Evolutionary conservation across 2,797 vertebrate species (phyloP).

Genomic region (Alectoris magna): DNA sequence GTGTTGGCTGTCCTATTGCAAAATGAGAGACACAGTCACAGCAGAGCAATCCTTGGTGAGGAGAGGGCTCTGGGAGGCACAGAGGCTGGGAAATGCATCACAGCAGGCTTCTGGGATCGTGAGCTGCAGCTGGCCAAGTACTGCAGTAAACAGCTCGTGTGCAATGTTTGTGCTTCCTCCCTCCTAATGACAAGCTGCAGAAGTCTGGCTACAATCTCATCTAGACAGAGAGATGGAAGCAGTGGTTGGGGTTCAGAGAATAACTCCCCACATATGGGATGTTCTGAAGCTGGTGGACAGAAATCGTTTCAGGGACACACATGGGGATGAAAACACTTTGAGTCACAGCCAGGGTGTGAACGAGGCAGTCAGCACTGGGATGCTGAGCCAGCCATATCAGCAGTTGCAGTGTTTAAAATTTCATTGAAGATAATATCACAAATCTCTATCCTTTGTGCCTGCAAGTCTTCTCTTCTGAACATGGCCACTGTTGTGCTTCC

Average conservation of each 20-base stretch:
- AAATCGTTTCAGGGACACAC: not conserved
- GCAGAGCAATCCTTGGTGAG: not conserved
- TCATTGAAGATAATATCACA: conserved; percentile 14
- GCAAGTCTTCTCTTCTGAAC: not conserved
- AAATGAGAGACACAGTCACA: not conserved
- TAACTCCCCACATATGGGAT: fast-evolving
- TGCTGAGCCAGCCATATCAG: conserved; percentile 1
- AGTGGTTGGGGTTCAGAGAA: not conserved
- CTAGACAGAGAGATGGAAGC: not conserved
- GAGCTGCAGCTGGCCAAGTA: not conserved
- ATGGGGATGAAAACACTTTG: not conserved
- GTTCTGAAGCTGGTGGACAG: not conserved
- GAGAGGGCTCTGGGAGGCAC: not conserved
- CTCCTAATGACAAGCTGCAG: not conserved
- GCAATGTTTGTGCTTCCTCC: not conserved
- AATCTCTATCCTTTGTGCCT: not conserved
- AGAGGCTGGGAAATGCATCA: not conserved
- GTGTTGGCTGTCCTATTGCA: not conserved
- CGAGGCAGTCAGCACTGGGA: not conserved
- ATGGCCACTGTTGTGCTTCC: not conserved
- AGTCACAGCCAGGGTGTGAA: not conserved
- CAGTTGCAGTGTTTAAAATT: conserved; percentile 13
- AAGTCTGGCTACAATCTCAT: not conserved
- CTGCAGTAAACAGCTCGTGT: not conserved
- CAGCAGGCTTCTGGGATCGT: not conserved